Conservation (phyloP, 2,113 vertebrate genomes). For the Nettapus auritus region DNA sequence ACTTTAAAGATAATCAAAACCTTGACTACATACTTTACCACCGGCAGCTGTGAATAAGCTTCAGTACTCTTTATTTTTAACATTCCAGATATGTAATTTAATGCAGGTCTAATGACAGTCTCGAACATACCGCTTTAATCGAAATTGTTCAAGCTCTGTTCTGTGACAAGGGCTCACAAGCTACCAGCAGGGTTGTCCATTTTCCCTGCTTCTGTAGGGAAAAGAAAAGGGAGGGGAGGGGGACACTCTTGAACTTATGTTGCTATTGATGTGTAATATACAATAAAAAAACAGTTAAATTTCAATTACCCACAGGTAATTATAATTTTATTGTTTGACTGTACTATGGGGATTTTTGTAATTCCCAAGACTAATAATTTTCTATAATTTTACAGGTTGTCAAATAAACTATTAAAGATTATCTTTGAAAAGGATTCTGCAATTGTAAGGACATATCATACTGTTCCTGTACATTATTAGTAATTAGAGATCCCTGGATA, state of each 20-base stretch:
- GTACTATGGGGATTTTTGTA: slow-evolving; percentile 83
- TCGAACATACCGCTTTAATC: slow-evolving; percentile 82
- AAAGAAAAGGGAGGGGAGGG: slow-evolving; percentile 61
- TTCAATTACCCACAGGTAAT: slow-evolving; percentile 87
- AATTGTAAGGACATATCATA: slow-evolving; percentile 84
- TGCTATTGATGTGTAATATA: slow-evolving; percentile 87
- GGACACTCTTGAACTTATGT: slow-evolving; percentile 81
- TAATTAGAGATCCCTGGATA: slow-evolving; percentile 86
- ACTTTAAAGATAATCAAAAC: slow-evolving; percentile 80
- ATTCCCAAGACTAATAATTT: slow-evolving; percentile 88
- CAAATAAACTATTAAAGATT: slow-evolving; percentile 89
- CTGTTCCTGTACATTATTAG: slow-evolving; percentile 83
- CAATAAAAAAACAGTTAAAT: slow-evolving; percentile 87
- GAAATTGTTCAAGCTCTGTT: slow-evolving; percentile 78
- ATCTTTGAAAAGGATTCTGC: slow-evolving; percentile 85
- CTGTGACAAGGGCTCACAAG: slow-evolving; percentile 80
- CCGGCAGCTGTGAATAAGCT: slow-evolving; percentile 76
- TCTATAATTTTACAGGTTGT: slow-evolving; percentile 88
- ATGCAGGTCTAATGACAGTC: slow-evolving; percentile 82
- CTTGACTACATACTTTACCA: slow-evolving; percentile 75
- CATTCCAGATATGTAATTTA: slow-evolving; percentile 84
- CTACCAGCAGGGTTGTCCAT: slow-evolving; percentile 79
- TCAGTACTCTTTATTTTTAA: slow-evolving; percentile 81
- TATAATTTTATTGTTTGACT: slow-evolving; percentile 88
- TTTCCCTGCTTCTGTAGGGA: slow-evolving; percentile 74